Evolutionary conservation across 2,113 vertebrate genomes (phyloP).

Genomic region (Pollimyrus isidori): DNA sequence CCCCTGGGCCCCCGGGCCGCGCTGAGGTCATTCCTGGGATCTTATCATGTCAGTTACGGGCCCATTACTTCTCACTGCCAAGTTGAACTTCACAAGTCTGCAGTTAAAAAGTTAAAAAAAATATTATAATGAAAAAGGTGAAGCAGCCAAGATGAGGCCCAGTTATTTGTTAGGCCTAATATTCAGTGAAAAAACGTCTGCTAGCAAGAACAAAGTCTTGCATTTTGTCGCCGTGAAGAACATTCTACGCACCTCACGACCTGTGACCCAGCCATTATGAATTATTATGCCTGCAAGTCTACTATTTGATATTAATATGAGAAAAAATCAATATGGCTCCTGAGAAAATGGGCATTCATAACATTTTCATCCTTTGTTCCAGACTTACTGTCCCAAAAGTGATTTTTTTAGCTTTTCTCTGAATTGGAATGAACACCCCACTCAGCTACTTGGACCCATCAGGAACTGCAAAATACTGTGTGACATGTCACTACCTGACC

Average conservation of each 20-base stretch:
- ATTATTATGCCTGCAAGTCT: not conserved
- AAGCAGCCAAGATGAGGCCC: not conserved
- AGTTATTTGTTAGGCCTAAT: not conserved
- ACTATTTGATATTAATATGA: not conserved
- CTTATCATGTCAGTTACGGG: not conserved
- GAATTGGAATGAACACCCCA: too few relatives aligned
- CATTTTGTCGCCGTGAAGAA: not conserved
- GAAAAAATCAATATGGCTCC: not conserved
- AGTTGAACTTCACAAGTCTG: not conserved
- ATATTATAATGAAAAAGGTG: not conserved
- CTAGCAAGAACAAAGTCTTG: not conserved
- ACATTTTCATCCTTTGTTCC: not conserved
- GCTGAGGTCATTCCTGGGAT: not conserved
- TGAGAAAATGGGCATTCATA: not conserved
- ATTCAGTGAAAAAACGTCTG: not conserved
- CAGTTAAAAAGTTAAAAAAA: not conserved
- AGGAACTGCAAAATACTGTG: not conserved
- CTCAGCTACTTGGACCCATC: not conserved
- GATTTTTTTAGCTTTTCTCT: not conserved
- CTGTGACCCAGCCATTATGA: not conserved
- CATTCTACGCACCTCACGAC: not conserved
- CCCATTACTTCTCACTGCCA: not conserved
- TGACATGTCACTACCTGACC: not conserved
- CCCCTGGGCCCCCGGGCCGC: too few relatives aligned
- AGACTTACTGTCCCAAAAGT: not conserved